Evolutionary conservation across 2,797 vertebrate species (phyloP).

Genomic region (Halcyon leucocephala): DNA sequence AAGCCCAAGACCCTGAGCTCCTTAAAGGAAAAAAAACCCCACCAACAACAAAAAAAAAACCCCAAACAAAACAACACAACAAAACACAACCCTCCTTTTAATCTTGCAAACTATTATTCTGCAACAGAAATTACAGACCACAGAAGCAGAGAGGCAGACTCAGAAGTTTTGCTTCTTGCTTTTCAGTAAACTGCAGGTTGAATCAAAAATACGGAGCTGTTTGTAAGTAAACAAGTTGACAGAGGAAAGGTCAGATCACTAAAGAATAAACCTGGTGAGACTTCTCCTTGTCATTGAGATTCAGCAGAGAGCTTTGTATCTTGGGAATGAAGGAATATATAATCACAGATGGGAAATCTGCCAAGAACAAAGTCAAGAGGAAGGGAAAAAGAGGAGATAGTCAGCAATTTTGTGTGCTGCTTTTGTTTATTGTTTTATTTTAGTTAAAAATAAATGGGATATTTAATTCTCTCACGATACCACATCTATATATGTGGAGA

Average conservation of each 20-base stretch:
- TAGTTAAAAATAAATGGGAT: neutral
- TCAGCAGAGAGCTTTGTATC: conserved; percentile 6
- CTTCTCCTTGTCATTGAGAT: conserved; percentile 33
- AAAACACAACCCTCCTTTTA: neutral
- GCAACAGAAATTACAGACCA: neutral
- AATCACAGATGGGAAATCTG: neutral
- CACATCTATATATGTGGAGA: neutral
- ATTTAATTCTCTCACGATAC: neutral
- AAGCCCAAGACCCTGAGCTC: accelerated
- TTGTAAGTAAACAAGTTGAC: conserved; percentile 70
- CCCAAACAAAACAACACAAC: too few relatives aligned
- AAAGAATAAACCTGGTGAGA: conserved; percentile 48
- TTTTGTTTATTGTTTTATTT: neutral
- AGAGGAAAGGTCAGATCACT: conserved; percentile 63
- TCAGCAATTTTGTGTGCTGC: neutral
- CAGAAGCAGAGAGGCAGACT: conserved; percentile 11
- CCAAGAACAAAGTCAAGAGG: neutral
- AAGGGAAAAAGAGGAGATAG: neutral
- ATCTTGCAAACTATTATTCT: neutral
- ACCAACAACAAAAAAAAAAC: too few relatives aligned
- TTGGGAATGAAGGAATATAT: neutral
- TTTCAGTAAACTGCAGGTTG: conserved; percentile 65
- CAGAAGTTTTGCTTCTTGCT: neutral
- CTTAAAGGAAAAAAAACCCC: too few relatives aligned
- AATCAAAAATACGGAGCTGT: conserved; percentile 47